phyloP scores from a whole-genome alignment of 2,797 vertebrate species.

The Anguilla anguilla region DNA sequence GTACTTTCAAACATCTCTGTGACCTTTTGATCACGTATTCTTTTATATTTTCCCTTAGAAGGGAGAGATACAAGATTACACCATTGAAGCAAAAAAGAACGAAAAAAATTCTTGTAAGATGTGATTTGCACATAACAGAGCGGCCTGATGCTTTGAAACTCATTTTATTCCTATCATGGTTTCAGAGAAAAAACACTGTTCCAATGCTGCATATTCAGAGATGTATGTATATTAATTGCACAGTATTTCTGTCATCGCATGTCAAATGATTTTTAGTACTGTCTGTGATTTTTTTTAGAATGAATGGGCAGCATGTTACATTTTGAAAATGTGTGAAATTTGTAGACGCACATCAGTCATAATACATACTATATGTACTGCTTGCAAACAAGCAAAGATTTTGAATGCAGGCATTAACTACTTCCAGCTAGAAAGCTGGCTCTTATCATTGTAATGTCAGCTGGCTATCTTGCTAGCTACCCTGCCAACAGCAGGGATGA shows the following conservation, averaged over 20 bases:
- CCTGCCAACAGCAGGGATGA: too few species aligned
- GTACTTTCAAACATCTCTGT: not conserved
- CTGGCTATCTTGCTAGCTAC: too few species aligned
- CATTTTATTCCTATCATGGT: not conserved
- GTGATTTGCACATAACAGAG: constrained; percentile 7
- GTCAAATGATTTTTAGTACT: too few species aligned
- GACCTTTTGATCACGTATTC: not conserved
- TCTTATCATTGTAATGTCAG: too few species aligned
- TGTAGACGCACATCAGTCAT: too few species aligned
- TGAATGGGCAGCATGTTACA: too few species aligned
- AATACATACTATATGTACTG: too few species aligned
- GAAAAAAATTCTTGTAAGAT: not conserved
- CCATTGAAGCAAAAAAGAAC: not conserved
- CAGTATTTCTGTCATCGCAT: not conserved
- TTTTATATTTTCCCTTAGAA: constrained; percentile 1
- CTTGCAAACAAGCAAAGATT: too few species aligned
- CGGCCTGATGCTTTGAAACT: not conserved
- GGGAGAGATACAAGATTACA: not conserved
- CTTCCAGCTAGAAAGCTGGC: too few species aligned
- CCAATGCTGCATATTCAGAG: not conserved
- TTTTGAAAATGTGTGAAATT: too few species aligned
- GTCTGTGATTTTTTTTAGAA: too few species aligned
- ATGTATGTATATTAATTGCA: not conserved
- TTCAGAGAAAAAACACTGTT: not conserved
- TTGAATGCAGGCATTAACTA: too few species aligned